Percentiles rank a stretch among this genome's conserved stretches.
These are phyloP conservation scores for Pseudomyrmex cubaensis DNA, from an alignment of 1,140 invertebrate species.

Conservation along the genomic window DNA sequence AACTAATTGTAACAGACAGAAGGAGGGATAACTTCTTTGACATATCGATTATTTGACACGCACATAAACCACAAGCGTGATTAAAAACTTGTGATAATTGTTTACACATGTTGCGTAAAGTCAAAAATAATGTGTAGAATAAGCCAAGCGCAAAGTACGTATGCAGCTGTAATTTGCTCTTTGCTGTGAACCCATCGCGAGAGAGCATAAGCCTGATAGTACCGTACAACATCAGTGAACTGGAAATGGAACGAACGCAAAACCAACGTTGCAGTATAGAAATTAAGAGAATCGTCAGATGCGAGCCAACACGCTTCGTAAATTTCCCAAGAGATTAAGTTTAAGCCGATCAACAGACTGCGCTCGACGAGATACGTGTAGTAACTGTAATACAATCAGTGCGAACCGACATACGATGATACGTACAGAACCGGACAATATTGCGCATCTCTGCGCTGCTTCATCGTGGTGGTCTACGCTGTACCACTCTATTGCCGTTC, in stretches of 20 bases:
- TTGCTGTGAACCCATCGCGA: not conserved
- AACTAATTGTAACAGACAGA: not conserved
- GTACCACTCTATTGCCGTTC: not conserved
- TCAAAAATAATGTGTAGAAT: no score
- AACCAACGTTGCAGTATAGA: not conserved
- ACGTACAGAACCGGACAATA: not conserved
- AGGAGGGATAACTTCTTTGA: slow-evolving; percentile 4
- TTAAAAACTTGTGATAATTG: no score
- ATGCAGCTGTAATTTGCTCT: no score
- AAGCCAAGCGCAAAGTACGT: no score
- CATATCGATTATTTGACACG: not conserved
- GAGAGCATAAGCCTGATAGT: not conserved
- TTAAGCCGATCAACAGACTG: not conserved
- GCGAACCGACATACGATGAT: not conserved
- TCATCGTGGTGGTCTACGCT: no score
- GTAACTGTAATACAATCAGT: not conserved
- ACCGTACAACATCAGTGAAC: not conserved
- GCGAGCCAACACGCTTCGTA: slow-evolving; percentile 21
- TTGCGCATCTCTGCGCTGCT: not conserved
- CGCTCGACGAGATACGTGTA: not conserved
- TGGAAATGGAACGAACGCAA: slow-evolving; percentile 16
- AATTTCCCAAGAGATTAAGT: slow-evolving; percentile 22
- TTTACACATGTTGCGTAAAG: no score
- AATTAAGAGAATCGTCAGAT: slow-evolving; percentile 22
- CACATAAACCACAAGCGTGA: no score